Evolutionary conservation across 2,888 invertebrate genomes (phyloP).

Genomic region (Sympetrum striolatum): DNA sequence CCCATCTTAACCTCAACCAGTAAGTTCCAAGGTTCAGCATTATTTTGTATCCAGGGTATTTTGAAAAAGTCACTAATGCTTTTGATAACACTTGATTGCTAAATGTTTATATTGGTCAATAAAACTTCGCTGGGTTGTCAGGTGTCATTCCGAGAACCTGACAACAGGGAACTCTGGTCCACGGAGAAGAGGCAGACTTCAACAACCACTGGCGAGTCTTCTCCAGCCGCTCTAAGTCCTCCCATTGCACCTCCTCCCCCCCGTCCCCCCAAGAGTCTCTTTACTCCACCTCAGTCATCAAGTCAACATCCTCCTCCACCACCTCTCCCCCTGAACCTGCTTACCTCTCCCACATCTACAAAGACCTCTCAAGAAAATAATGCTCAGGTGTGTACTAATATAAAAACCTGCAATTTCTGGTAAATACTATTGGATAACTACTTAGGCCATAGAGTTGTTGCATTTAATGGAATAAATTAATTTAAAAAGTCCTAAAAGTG

Average conservation of each 20-base stretch:
- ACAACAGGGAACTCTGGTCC: slow-evolving; percentile 58
- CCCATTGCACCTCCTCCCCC: slow-evolving; percentile 28
- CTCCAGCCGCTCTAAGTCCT: slow-evolving; percentile 32
- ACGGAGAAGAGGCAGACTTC: slow-evolving; percentile 54
- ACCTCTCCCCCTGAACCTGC: slow-evolving; percentile 57
- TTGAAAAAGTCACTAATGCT: background rate
- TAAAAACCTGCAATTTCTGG: background rate
- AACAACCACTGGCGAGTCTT: slow-evolving; percentile 17
- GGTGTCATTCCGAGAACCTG: slow-evolving; percentile 58
- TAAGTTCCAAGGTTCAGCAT: background rate
- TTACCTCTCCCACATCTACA: slow-evolving; percentile 44
- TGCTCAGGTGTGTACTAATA: slow-evolving; percentile 31
- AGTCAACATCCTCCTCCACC: slow-evolving; percentile 55
- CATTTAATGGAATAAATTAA: background rate
- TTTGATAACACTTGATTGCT: background rate
- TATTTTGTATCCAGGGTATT: background rate
- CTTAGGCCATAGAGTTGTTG: background rate
- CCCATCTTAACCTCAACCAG: background rate
- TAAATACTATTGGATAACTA: background rate
- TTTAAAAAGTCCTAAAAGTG: too few species aligned
- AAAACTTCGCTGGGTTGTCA: slow-evolving; percentile 48
- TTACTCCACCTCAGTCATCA: slow-evolving; percentile 15
- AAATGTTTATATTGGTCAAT: background rate
- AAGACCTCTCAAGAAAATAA: slow-evolving; percentile 24
- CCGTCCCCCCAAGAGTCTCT: slow-evolving; percentile 38